Base-by-base conservation (phyloP, 2,113 vertebrate genomes). In the Oryzias celebensis region DNA sequence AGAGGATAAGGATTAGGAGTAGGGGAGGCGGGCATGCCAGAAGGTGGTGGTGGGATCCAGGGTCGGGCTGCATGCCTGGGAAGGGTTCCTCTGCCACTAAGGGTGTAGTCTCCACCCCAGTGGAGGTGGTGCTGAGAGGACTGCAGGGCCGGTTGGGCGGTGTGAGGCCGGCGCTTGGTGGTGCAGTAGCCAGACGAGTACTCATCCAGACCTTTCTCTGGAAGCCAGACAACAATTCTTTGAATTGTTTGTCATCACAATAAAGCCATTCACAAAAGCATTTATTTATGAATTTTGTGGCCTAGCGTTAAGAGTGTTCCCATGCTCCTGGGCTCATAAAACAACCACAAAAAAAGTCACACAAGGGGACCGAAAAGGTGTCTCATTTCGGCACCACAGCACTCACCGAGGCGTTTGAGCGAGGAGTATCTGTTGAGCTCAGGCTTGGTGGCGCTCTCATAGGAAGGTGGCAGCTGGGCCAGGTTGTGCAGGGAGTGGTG, bases 401-500 rank as follows among this genome's bases (percentile, higher is more conserved):
- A 88, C 94, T 91, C 72, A 96, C 95, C 95, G 47, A 96, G 91
- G 36, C 94, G 92, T 82, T 96, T 96, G 58, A 96, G 94, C 1
- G 95, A 96, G 51, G 93, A 95, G 80, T 96, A 96, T 81, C 94
- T 91, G 88, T 93, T 96, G 80, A 96, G 90, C 66, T 96, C 95
- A 0, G 94, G 93, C 69, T 95, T 96, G 85, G 94, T 88, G 16
- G 94, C 94, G 0, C 92, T 93, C 85, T 96, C 95, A 6, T 96
- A 96, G 23, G 95, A 96, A 0, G 95, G 95, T 1, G 95, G 95
- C 59, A 96, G 93, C 73, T 96, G 94, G 16, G 95, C 95, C 78
- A 96, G 93, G 86, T 96, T 96, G 91, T 96, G 94, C 80, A 96
- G 92, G 22, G 95, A 96, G 44, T 95, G 92, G 45, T 95, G 94